These are phyloP conservation scores for Scleropages formosus DNA, from an alignment of 2,797 vertebrate species.

Conservation along the genomic window DNA sequence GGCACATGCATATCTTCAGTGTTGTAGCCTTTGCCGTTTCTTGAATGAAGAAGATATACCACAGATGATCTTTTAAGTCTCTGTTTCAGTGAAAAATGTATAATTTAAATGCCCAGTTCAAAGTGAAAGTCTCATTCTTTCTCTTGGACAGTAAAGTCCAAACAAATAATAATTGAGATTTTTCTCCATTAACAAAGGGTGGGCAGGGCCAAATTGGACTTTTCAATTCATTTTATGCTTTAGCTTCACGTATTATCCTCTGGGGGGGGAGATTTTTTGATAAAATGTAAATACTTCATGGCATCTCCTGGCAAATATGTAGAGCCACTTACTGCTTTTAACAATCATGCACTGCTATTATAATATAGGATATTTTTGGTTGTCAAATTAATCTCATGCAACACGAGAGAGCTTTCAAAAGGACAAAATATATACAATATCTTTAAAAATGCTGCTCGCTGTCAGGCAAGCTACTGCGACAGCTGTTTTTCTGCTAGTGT, in stretches of 20 bases:
- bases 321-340: slow-evolving; percentile 36
- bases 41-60: not conserved
- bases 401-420: slow-evolving; percentile 28
- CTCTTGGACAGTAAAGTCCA: slow-evolving; percentile 22
- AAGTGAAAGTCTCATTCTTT: slow-evolving; percentile 43
- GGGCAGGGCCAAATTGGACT: not conserved
- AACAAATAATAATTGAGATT: slow-evolving; percentile 34
- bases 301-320: slow-evolving; percentile 29
- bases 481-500: slow-evolving; percentile 39
- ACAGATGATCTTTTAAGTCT: not conserved
- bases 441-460: slow-evolving; percentile 56
- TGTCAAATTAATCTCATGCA: slow-evolving; percentile 38
- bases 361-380: slow-evolving; percentile 33
- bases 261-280: slow-evolving; percentile 27
- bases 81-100: slow-evolving; percentile 39
- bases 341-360: slow-evolving; percentile 33
- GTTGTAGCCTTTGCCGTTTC: too few relatives aligned
- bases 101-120: slow-evolving; percentile 39
- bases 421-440: slow-evolving; percentile 31
- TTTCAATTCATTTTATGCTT: slow-evolving; percentile 34
- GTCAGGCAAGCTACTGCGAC: slow-evolving; percentile 52
- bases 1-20: not conserved
- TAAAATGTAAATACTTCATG: slow-evolving; percentile 47
- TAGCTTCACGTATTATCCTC: slow-evolving; percentile 32
- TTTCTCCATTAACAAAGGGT: slow-evolving; percentile 6